Evolutionary conservation across 2,113 vertebrate genomes (phyloP), one percentile per base, ranked within the genome.

Genomic region (Tyto alba): DNA sequence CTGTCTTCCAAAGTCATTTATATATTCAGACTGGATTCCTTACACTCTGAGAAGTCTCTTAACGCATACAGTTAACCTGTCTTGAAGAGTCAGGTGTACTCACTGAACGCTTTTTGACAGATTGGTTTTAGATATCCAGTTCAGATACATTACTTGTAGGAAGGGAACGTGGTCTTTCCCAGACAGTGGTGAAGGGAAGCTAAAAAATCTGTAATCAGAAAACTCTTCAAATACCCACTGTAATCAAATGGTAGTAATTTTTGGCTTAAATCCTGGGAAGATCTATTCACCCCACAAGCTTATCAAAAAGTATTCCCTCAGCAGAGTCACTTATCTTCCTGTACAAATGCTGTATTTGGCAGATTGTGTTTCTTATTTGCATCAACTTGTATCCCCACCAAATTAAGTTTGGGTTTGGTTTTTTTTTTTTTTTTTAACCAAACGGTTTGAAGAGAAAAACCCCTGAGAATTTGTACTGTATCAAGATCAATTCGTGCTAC

Each of bases 261-360:
- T 57, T 94, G 77, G 78, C 95, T 66, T 69, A 62, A 95, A 73
- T 81, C 9, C 92, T 84, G 75, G 68, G 60, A 92, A 91, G 59
- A 93, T 55, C 43, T 86, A 56, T 60, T 95, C 43, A 80, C 59
- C 6, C 6, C 88, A 84, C 50, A 81, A 43, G 68, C 72, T 96
- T 96, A 95, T 95, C 93, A 74, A 85, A 53, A 73, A 80, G 25
- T 11, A 30, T 40, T 88, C 71, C 75, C 56, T 55, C 59, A 77
- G 45, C 64, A 82, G 74, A 93, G 74, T 63, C 57, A 59, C n/a
- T 88, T 96, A 95, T 71, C 90, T 85, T 88, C n/a, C 72, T 67
- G 72, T 32, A 80, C 18, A 71, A 93, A 93, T 88, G 63, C 45
- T 48, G 69, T 45, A 60, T 83, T 88, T 77, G 89, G 75, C 68